Percentiles rank a stretch among this genome's conserved stretches.
phyloP scores from a whole-genome alignment of 2,888 invertebrate genomes.

The Eurois occulta region DNA sequence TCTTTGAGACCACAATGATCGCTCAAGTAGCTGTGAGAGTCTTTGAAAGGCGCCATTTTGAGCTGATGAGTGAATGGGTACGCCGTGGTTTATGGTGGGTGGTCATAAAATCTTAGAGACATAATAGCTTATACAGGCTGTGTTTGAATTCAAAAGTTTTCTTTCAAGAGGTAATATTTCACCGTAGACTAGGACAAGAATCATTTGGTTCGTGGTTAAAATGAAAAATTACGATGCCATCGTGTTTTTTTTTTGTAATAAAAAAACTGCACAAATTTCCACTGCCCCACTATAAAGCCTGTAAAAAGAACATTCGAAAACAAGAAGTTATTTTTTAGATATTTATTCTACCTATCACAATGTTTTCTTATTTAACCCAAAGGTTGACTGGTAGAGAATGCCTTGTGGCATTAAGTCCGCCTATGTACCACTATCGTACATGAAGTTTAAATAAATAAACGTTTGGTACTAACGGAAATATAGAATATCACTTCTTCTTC shows the following conservation, averaged over 20 bases:
- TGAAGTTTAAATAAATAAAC: too few relatives aligned
- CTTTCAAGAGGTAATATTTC: not conserved
- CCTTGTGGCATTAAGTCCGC: too few relatives aligned
- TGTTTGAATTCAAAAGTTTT: not conserved
- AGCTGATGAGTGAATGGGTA: constrained; percentile 7
- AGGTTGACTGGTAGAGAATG: too few relatives aligned
- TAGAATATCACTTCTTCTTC: too few relatives aligned
- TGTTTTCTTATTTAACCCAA: too few relatives aligned
- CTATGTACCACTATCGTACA: too few relatives aligned
- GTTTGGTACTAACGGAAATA: not conserved
- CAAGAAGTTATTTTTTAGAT: too few relatives aligned
- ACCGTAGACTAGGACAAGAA: not conserved
- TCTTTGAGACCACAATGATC: constrained; percentile 37
- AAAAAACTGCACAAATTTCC: not conserved
- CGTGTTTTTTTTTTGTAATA: not conserved
- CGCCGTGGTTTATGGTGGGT: constrained; percentile 7
- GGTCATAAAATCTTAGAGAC: constrained; percentile 1
- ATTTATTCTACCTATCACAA: too few relatives aligned
- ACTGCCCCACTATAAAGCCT: not conserved
- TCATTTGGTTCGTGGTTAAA: not conserved
- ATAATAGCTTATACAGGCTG: not conserved
- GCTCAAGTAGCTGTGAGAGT: constrained; percentile 23
- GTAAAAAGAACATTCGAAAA: not conserved
- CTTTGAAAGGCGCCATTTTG: constrained; percentile 16
- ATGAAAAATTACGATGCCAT: not conserved